Base-by-base conservation (phyloP, 2,888 invertebrate genomes). In the Drosophila fulvimacula region DNA sequence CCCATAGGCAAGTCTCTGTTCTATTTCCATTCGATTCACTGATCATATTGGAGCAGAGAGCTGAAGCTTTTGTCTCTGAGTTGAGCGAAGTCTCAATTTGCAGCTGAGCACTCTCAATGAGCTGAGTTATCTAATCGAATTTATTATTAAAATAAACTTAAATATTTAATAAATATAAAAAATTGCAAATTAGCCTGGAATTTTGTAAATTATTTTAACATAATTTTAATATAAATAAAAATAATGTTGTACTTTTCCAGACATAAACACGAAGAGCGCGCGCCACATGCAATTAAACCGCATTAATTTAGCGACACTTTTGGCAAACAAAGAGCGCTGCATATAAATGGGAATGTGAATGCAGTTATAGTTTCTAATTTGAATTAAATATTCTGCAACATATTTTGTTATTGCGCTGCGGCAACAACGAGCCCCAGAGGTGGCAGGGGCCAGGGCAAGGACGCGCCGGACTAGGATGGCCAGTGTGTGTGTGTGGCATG, bases 401-500 rank as follows among this genome's bases (percentile, higher is more conserved):
- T 42, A 13, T 27, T 64, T 51, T 10, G 24, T 32, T 46, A 65
- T 59, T 41, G 59, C 52, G 46, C 17, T n/a, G 51, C 36, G 10
- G 19, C 34, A 57, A 44, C 55, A 36, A 46, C 51, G 34, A 38
- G 71, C 53, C 77, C 76, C 77, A 55, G 17, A 38, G 61, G 10
- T 9, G 21, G 21, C 6, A 11, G 49, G 11, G 34, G 6, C 27
- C 3, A 19, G 7, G 9, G 10, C 2, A 13, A 4, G 39, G 10
- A 2, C 4, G 24, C 38, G 41, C 38, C 7, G 44, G 15, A 56
- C 41, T 15, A 21, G 13, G 32, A 51, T 60, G 57, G 68, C 52
- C 71, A 72, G 59, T 32, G 10, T 11, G 41, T 41, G 39, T 32
- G 48, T 51, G 70, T 11, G 44, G 36, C 19, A 51, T 5, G 44